Evolutionary conservation across 1,140 invertebrate genomes (phyloP).

Genomic region (Oryzaephilus surinamensis): DNA sequence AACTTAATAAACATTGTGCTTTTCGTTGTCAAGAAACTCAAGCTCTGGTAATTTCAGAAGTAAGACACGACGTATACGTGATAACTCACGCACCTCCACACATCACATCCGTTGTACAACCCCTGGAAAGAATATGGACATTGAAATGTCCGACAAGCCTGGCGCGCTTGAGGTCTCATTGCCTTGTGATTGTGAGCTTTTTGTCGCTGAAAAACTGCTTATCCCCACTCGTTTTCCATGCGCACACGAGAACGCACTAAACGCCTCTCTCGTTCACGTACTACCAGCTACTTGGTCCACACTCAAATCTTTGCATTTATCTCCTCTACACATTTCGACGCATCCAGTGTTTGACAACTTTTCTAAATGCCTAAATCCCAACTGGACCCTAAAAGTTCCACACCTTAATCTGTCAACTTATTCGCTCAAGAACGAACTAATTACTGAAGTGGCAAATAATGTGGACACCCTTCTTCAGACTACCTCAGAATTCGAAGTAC

Average conservation of each 20-base stretch:
- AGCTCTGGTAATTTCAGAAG: neutral
- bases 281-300: no score
- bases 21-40: neutral
- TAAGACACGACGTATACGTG: neutral
- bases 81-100: neutral
- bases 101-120: neutral
- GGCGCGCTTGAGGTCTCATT: neutral
- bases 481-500: neutral
- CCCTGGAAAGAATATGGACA: neutral
- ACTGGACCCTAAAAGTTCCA: neutral
- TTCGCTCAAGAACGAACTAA: no score
- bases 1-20: neutral
- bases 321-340: neutral
- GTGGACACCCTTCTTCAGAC: neutral
- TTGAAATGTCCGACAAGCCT: neutral
- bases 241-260: neutral
- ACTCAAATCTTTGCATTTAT: neutral
- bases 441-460: neutral
- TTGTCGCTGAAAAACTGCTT: neutral
- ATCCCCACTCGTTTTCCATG: neutral
- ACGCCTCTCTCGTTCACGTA: neutral
- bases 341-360: neutral
- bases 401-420: no score
- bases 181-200: neutral
- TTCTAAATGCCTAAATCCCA: neutral